These are phyloP conservation scores for Hydropsyche tenuis DNA, from an alignment of 1,140 invertebrate species.

Conservation along the genomic window DNA sequence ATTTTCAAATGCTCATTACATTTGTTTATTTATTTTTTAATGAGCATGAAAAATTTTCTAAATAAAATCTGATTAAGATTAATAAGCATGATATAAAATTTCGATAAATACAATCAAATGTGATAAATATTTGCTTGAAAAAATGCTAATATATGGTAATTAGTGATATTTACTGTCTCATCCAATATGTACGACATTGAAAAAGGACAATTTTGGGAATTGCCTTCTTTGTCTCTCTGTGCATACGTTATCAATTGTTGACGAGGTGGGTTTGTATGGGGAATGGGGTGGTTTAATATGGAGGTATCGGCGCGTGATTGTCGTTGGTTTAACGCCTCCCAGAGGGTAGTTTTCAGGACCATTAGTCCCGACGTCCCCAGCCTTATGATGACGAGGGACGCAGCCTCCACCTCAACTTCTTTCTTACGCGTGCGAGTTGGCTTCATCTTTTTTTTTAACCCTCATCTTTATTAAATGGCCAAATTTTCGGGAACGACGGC, in stretches of 20 bases:
- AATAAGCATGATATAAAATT: no score
- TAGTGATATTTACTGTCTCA: no score
- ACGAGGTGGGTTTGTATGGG: not conserved
- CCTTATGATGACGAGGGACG: constrained; percentile 33
- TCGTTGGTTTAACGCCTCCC: constrained; percentile 45
- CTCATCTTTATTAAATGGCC: constrained; percentile 50
- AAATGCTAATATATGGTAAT: no score
- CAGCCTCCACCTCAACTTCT: constrained; percentile 29
- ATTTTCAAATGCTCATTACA: no score
- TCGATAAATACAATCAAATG: no score
- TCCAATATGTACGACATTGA: no score
- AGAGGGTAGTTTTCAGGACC: constrained; percentile 47
- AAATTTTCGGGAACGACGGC: constrained; percentile 50
- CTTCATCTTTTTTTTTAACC: not conserved
- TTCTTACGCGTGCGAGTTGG: not conserved
- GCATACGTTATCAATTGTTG: constrained; percentile 16
- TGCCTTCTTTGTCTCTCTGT: not conserved
- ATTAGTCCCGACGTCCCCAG: constrained; percentile 45
- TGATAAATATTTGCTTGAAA: no score
- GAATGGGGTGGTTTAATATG: constrained; percentile 31
- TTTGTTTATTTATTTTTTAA: no score
- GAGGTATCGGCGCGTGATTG: constrained; percentile 35
- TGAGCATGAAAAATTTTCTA: no score
- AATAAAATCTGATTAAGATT: no score
- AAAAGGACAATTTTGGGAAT: no score